Conservation (phyloP, 2,888 invertebrate genomes). For the Megastigmus dorsalis region DNA sequence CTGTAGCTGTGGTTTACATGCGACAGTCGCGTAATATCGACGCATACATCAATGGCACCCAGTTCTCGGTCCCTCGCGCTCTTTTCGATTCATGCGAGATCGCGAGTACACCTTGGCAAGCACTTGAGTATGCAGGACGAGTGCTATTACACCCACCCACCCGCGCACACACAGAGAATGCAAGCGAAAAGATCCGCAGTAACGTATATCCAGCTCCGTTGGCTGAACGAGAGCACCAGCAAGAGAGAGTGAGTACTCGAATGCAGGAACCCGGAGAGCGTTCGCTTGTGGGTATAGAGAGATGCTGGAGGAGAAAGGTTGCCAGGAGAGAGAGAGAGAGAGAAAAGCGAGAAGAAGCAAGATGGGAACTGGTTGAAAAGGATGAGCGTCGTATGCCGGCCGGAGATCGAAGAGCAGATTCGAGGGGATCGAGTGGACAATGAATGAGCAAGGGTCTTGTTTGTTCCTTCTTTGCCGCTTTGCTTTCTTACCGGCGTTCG, state of each 20-base stretch:
- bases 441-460: neutral
- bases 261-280: too few species aligned
- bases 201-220: too few species aligned
- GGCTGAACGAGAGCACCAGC: too few species aligned
- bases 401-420: constrained; percentile 24
- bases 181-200: constrained; percentile 33
- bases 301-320: too few species aligned
- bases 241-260: neutral
- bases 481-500: too few species aligned
- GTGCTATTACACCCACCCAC: constrained; percentile 44
- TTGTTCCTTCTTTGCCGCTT: too few species aligned
- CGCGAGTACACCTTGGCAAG: constrained; percentile 24
- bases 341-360: constrained; percentile 30
- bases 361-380: constrained; percentile 10
- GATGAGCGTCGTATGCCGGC: constrained; percentile 17
- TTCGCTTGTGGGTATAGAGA: too few species aligned
- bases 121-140: constrained; percentile 49
- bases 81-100: constrained; percentile 4
- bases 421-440: neutral
- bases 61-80: neutral
- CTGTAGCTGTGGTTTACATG: too few species aligned
- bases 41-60: neutral
- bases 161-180: too few species aligned
- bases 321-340: neutral
- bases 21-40: constrained; percentile 8